Base-by-base conservation (phyloP, 2,797 vertebrate species). In the Sylvia borin region DNA sequence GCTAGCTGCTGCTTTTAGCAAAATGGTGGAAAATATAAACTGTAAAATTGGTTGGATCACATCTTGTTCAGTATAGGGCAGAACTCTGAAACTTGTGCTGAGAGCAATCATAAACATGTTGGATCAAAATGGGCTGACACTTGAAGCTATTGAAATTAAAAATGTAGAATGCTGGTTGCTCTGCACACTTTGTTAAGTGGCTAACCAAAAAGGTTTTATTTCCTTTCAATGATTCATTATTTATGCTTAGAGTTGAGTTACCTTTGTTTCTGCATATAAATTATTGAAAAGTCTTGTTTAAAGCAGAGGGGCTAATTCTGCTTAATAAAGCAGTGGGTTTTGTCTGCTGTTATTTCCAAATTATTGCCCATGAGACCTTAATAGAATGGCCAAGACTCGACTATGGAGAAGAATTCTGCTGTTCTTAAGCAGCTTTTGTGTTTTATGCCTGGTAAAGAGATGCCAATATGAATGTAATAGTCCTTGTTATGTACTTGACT, bases 221-320 rank as follows among this genome's bases (percentile, higher is more conserved):
- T 95, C 54, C 66, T 90, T 86, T 92, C 60, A 78, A 8, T 57
- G 50, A 40, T 94, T 88, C 38, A 93, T 95, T 96, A 89, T 95
- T 96, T 91, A 86, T 92, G 32, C 40, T 81, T 80, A 58, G 93
- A 74, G 40, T 94, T 94, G 57, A 93, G 61, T 92, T 97, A 88
- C 55, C 0, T 62, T 92, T 92, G 50, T 88, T 92, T 92, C 43
- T 90, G 13, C 70, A 36, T 91, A 48, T 92, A 70, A 93, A 93
- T 96, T 91, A 91, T 93, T 87, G 40, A 94, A 27, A 81, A 92
- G 76, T 62, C 50, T 55, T 55, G 5, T 90, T 88, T 80, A 66
- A 83, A 93, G 84, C 42, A 67, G 50, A 61, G 31, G 32, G 57
- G 11, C 29, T 80, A 78, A 42, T 84, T 66, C 16, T 77, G 20